Conservation (phyloP, 2,113 vertebrate species). For the Solea solea region DNA sequence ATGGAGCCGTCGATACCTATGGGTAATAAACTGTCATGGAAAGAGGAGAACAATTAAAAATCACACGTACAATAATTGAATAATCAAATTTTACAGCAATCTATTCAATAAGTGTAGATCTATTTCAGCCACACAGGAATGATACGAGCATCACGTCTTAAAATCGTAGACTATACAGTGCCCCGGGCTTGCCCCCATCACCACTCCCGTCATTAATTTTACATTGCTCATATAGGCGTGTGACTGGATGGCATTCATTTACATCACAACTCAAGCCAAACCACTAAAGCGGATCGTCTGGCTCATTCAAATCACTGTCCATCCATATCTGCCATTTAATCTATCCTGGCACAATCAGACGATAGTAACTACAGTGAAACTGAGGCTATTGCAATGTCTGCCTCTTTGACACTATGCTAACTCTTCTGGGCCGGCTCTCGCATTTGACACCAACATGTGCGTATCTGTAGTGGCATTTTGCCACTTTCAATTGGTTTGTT, state of each 20-base stretch:
- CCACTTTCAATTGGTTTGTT: slow-evolving; percentile 44
- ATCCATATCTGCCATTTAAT: slow-evolving; percentile 45
- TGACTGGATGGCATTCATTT: slow-evolving; percentile 30
- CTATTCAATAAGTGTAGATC: neutral
- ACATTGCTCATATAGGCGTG: slow-evolving; percentile 19
- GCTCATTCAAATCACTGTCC: slow-evolving; percentile 51
- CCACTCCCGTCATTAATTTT: slow-evolving; percentile 9
- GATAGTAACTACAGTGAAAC: slow-evolving; percentile 29
- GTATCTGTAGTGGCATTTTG: slow-evolving; percentile 37
- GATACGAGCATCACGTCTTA: neutral
- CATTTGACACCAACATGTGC: slow-evolving; percentile 38
- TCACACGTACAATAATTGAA: too few species aligned
- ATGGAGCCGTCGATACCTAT: too few species aligned
- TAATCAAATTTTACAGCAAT: neutral
- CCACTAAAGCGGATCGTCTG: slow-evolving; percentile 52
- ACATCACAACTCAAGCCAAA: slow-evolving; percentile 34
- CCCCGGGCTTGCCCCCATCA: neutral
- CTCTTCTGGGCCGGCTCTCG: slow-evolving; percentile 26
- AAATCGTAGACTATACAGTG: neutral
- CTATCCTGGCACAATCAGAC: slow-evolving; percentile 44
- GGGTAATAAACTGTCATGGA: too few species aligned
- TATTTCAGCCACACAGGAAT: neutral
- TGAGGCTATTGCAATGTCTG: slow-evolving; percentile 24
- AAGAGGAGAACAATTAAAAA: too few species aligned
- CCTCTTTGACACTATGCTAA: slow-evolving; percentile 43